A percentile compares a stretch with the other conserved stretches of the same genome.
These are phyloP conservation scores for Adelosebastes latens DNA, from an alignment of 2,797 vertebrate genomes.

Conservation along the genomic window DNA sequence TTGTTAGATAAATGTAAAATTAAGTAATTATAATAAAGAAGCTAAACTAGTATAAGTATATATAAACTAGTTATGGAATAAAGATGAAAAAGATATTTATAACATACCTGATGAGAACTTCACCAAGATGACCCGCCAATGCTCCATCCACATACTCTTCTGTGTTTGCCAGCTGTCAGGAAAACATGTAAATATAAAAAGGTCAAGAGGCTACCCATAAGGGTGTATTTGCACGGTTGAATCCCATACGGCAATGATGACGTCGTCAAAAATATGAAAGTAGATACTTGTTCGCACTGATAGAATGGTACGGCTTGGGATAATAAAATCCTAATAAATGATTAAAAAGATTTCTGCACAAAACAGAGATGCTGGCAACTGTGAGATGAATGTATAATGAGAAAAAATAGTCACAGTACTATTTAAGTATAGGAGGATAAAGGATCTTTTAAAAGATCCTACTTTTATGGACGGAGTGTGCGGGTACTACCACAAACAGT, in stretches of 20 bases:
- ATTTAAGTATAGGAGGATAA: neutral
- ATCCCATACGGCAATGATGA: neutral
- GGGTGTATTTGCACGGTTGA: neutral
- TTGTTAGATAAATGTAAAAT: neutral
- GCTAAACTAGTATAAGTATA: neutral
- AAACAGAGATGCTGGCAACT: neutral
- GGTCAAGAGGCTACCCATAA: neutral
- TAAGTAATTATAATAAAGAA: neutral
- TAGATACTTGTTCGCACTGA: neutral
- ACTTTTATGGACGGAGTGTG: neutral
- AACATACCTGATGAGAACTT: conserved; percentile 94
- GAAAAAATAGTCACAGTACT: neutral
- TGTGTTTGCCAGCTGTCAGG: conserved; percentile 92
- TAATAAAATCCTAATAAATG: neutral
- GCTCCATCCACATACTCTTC: conserved; percentile 98
- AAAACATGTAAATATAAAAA: neutral
- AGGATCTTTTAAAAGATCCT: neutral
- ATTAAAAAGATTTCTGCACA: neutral
- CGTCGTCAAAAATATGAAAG: neutral
- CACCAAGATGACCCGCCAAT: conserved; percentile 94
- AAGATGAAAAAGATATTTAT: neutral
- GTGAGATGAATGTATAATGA: neutral
- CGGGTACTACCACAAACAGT: neutral
- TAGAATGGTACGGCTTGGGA: neutral
- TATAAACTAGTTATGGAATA: neutral